A percentile compares a stretch with the other conserved stretches of the same genome.
Conservation (phyloP, 92 coral and sea anemone species). For the Heliopora coerulea region DNA sequence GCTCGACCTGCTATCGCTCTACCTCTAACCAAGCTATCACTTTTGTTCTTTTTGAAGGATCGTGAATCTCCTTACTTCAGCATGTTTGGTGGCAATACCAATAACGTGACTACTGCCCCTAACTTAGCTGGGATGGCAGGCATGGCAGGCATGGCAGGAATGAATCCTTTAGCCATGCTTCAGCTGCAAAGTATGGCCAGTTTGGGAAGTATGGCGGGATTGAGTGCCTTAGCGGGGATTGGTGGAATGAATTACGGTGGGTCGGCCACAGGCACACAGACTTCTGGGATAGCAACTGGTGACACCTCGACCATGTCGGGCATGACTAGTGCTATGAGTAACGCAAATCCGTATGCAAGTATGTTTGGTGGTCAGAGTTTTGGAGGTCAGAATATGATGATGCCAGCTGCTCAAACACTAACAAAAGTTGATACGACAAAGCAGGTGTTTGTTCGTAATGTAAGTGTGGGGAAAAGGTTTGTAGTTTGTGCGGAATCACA, state of each 20-base stretch:
- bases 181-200: slow-evolving; percentile 60
- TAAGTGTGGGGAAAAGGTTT: slow-evolving; percentile 49
- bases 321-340: slow-evolving; percentile 18
- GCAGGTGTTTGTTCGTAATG: slow-evolving; percentile 97
- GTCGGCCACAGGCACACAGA: slow-evolving; percentile 24
- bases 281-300: slow-evolving; percentile 53
- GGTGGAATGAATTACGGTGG: slow-evolving; percentile 30
- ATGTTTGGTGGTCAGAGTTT: slow-evolving; percentile 15
- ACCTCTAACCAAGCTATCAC: no score
- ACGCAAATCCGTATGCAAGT: neutral
- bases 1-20: no score
- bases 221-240: slow-evolving; percentile 41
- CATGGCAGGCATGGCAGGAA: slow-evolving; percentile 17
- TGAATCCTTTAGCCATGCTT: slow-evolving; percentile 78
- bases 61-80: slow-evolving; percentile 72
- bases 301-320: slow-evolving; percentile 48
- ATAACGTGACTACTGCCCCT: neutral
- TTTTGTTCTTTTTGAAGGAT: slow-evolving; percentile 60
- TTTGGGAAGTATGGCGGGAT: slow-evolving; percentile 51
- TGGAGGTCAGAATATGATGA: slow-evolving; percentile 21
- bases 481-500: neutral
- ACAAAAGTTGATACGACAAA: slow-evolving; percentile 60
- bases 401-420: slow-evolving; percentile 37
- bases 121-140: slow-evolving; percentile 1
- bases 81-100: slow-evolving; percentile 45